Conservation (phyloP, 2,113 vertebrate genomes). For the Salvelinus namaycush region DNA sequence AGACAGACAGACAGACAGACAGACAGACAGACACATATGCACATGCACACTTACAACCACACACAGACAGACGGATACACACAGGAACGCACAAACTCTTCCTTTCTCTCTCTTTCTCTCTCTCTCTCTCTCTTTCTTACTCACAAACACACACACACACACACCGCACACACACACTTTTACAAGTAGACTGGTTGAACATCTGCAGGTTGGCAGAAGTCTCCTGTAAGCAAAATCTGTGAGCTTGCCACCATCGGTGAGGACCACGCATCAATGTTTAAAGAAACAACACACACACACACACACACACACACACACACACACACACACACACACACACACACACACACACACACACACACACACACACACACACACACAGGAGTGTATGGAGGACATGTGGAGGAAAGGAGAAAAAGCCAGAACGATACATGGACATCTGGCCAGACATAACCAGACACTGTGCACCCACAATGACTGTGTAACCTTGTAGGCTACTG, state of each 20-base stretch:
- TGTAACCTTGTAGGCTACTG: slow-evolving; percentile 39
- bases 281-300: slow-evolving; percentile 26
- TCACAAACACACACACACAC: neutral
- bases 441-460: slow-evolving; percentile 36
- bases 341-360: slow-evolving; percentile 12
- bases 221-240: slow-evolving; percentile 55
- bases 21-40: neutral
- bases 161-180: slow-evolving; percentile 16
- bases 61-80: neutral
- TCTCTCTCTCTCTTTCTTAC: neutral
- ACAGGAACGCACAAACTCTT: neutral
- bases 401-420: slow-evolving; percentile 41
- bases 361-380: no score
- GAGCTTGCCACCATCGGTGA: slow-evolving; percentile 38
- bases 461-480: slow-evolving; percentile 35
- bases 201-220: slow-evolving; percentile 48
- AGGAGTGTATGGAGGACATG: no score
- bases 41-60: neutral
- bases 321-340: slow-evolving; percentile 15
- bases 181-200: slow-evolving; percentile 31
- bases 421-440: neutral
- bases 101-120: no score
- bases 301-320: slow-evolving; percentile 11
- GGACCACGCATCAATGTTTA: slow-evolving; percentile 42
- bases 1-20: neutral